Base-by-base conservation (phyloP, 2,113 vertebrate species). In the Lepisosteus osseus region DNA sequence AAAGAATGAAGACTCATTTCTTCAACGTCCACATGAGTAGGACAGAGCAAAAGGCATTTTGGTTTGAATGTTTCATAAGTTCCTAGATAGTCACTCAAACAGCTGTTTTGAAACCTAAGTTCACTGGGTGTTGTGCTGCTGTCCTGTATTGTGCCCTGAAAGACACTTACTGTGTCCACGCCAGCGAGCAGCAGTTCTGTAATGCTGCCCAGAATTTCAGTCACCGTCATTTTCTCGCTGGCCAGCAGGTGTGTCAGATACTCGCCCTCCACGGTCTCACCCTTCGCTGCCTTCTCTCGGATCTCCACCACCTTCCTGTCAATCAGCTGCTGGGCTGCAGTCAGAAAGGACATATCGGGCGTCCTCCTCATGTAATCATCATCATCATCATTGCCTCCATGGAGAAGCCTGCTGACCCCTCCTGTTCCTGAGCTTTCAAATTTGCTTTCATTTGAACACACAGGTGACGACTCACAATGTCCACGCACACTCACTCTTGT, bases 241-340 rank as follows among this genome's bases (percentile, higher is more conserved):
- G 89, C 77, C 74, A 94, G 86, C 68, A 94, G 88, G 79, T 93
- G 87, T 1, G 92, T 94, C 40, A 94, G 90, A 71, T 93, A 94
- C 40, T 89, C 91, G 4, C 91, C 92, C 63, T 90, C 85, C 68
- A 90, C 4, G 0, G 78, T 62, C 64, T 83, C 66, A 0, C 85
- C 83, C 55, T 68, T 54, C 4, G 85, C 69, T 65, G 89, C 69
- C 4, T 74, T 77, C 68, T 80, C 45, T 68, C 91, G 71, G 70
- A 94, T 84, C 75, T 90, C 85, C 17, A 71, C 72, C 42, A 92
- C 85, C 73, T 93, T 94, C 12, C 89, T 82, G 54, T 87, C 82
- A 11, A 94, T 87, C 76, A 92, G 59, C n/a, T 82, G 68, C 17
- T 87, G 87, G 13, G 88, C 93, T 94, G 13, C 9, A 57, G 73